Evolutionary conservation across 1,140 invertebrate genomes (phyloP), one percentile per base, ranked within the genome.

Genomic region (Oedothorax gibbosus): DNA sequence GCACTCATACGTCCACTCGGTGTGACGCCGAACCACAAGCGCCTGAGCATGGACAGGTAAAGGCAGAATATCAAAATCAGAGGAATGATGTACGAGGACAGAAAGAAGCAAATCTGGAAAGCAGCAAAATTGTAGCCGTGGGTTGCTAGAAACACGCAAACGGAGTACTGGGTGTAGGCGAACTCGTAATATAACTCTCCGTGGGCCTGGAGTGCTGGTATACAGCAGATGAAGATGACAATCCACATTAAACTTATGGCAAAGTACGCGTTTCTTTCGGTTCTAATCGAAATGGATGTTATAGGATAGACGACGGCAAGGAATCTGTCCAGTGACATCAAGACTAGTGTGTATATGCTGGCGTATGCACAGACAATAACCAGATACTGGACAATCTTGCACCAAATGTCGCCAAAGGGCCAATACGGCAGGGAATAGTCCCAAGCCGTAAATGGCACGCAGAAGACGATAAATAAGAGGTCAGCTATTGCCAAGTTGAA

Each of bases 271-370:
- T 98, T 97, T 66, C 92, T 92, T 89, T 97, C 95, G 3, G 95
- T 99, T 75, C 97, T 92, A 49, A 93, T 93, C 0, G 95, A 94
- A 93, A 97, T 98, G 73, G 96, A 97, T 1, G 94, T 92, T 79
- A 99, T 95, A 0, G 97, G 96, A 90, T 98, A 96, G 0, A 98
- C 97, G 11, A 99, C 97, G 20, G 97, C 97, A 88, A 99, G 92
- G 90, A 97, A 99, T 86, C 97, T 93, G 89, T 99, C 97, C 21
- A 98, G 90, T n/a, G 96, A 97, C 97, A 99, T 98, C 65, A 99
- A 92, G 0, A 98, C 96, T 35, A 99, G 91, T 0, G 97, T 98
- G 90, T 98, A 98, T 11, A 98, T 97, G 86, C 95, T 97, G 9
- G 95, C 96, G 88, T 96, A 97, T 0, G 96, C 97, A 14, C 95